These are phyloP conservation scores for Epinotia demarniana DNA, from an alignment of 2,888 invertebrate genomes.

Conservation along the genomic window DNA sequence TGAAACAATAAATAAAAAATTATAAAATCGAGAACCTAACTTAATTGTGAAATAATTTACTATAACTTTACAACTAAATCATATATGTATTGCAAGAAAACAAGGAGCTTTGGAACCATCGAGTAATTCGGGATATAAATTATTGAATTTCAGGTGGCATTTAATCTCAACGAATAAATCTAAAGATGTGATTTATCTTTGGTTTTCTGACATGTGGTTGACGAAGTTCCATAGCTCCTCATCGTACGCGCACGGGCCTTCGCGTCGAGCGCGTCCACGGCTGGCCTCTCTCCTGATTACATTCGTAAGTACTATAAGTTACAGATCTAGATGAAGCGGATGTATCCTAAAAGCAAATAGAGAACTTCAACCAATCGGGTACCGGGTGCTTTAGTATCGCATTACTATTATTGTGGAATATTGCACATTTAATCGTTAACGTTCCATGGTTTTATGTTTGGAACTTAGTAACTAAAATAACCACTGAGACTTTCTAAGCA, in stretches of 20 bases:
- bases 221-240: constrained; percentile 82
- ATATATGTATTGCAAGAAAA: constrained; percentile 82
- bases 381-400: constrained; percentile 47
- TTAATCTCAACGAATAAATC: constrained; percentile 75
- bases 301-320: constrained; percentile 82
- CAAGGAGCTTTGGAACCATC: constrained; percentile 83
- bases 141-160: constrained; percentile 69
- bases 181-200: constrained; percentile 81
- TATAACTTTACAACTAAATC: constrained; percentile 81
- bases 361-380: constrained; percentile 71
- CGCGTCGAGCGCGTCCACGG: constrained; percentile 47
- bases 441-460: constrained; percentile 53
- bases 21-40: constrained; percentile 79
- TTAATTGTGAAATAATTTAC: constrained; percentile 84
- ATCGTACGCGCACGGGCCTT: constrained; percentile 53
- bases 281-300: constrained; percentile 51
- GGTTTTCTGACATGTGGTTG: constrained; percentile 72
- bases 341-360: constrained; percentile 79
- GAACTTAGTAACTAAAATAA: constrained; percentile 73
- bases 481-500: constrained; percentile 60
- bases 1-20: constrained; percentile 80
- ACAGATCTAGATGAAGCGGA: constrained; percentile 83
- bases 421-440: constrained; percentile 58
- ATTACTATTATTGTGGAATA: constrained; percentile 47
- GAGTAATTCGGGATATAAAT: constrained; percentile 70